Evolutionary conservation across 2,888 invertebrate genomes (phyloP), one percentile per base, ranked within the genome.

Genomic region (Cylloceria caligata): DNA sequence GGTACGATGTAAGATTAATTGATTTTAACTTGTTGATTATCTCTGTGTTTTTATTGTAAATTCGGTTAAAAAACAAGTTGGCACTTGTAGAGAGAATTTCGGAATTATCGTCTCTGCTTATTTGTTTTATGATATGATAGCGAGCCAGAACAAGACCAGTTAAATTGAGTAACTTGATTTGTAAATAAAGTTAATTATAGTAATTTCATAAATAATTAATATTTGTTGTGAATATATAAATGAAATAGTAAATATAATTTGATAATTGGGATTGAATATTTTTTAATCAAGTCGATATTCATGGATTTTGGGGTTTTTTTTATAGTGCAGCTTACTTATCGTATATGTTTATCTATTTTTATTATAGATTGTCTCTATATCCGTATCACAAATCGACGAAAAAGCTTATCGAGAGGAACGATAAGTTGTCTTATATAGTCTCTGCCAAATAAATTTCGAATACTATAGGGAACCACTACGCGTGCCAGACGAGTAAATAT

Each of bases 341-440:
- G 77, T 71, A 42, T 55, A 68, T 68, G 67, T 34, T n/a, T 76
- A 74, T 68, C 27, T 47, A 71, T 73, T 74, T 68, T 39, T n/a
- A 39, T 2, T n/a, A 45, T 60, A 60, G 60, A 52, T 47, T 77
- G 45, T 2, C 24, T 79, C 78, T 65, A 67, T 67, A 72, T 78
- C 64, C 49, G 73, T 74, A 71, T 34, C 36, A 57, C 49, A 65
- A 78, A 81, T 74, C 67, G 71, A 79, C 60, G 45, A 83, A 74
- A 74, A 77, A 80, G 42, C 64, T 24, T 27, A 4, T 62, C 27
- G 36, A 24, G 49, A 19, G 27, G 34, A 60, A 27, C 57, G 16
- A 16, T 34, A 3, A 19, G 27, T n/a, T n/a, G n/a, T n/a, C n/a
- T n/a, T n/a, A n/a, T n/a, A n/a, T n/a, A n/a, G n/a, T n/a, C n/a